Conservation (phyloP, 1,140 invertebrate genomes). For the Caenorhabditis remanei region DNA sequence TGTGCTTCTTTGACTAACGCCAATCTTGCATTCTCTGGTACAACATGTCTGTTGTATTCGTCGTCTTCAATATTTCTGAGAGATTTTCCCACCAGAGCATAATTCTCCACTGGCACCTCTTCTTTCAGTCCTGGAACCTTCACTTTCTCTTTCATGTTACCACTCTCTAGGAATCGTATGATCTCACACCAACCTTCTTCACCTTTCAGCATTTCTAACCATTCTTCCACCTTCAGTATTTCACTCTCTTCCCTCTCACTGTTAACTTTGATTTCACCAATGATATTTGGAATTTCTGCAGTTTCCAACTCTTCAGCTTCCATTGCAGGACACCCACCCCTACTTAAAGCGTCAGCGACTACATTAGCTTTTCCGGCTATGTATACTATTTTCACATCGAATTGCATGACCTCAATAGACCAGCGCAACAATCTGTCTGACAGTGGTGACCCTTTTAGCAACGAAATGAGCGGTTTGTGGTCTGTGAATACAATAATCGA, state of each 20-base stretch:
- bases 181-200: neutral
- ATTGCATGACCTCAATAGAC: neutral
- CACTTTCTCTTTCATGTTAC: neutral
- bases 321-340: neutral
- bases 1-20: constrained; percentile 13
- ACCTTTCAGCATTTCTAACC: neutral
- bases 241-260: neutral
- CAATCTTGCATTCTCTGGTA: neutral
- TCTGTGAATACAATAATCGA: neutral
- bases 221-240: neutral
- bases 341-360: neutral
- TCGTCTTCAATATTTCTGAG: neutral
- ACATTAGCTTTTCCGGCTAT: neutral
- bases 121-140: neutral
- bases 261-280: neutral
- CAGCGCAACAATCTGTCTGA: neutral
- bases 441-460: neutral
- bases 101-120: neutral
- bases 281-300: neutral
- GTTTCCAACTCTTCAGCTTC: neutral
- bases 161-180: neutral
- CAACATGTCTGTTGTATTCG: neutral
- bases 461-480: neutral
- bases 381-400: neutral
- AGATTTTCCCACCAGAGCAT: neutral